A percentile compares a stretch with the other conserved stretches of the same genome.
Evolutionary conservation across 2,113 vertebrate genomes (phyloP).

Genomic region (Tautogolabrus adspersus): DNA sequence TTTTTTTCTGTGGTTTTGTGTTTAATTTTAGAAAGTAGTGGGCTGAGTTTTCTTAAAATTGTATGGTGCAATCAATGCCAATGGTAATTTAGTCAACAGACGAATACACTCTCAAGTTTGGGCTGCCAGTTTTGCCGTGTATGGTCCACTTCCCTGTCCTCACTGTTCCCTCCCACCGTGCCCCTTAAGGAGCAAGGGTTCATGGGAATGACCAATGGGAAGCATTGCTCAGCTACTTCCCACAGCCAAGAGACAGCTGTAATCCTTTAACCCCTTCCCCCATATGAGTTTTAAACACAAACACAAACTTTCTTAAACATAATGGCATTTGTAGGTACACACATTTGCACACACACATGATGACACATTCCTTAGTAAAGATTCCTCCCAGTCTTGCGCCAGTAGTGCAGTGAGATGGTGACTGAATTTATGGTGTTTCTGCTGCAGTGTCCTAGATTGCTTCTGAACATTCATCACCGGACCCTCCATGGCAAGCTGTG

Average conservation of each 20-base stretch:
- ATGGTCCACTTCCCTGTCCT: conserved; percentile 80
- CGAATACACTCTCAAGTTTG: conserved; percentile 24
- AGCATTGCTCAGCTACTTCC: conserved; percentile 93
- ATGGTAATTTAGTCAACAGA: conserved; percentile 27
- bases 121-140: conserved; percentile 78
- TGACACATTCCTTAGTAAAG: conserved; percentile 53
- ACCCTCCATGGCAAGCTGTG: conserved; percentile 77
- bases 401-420: conserved; percentile 63
- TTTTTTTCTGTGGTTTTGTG: conserved; percentile 9
- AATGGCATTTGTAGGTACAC: conserved; percentile 71
- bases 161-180: conserved; percentile 84
- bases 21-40: conserved; percentile 17
- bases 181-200: conserved; percentile 89
- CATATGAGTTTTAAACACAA: conserved; percentile 57
- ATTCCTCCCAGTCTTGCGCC: conserved; percentile 64
- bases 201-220: conserved; percentile 96
- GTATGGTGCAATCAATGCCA: not conserved
- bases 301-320: conserved; percentile 65
- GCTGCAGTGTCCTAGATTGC: conserved; percentile 85
- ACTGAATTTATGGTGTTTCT: conserved; percentile 88
- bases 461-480: conserved; percentile 85
- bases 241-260: conserved; percentile 95
- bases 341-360: conserved; percentile 35
- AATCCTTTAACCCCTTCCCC: conserved; percentile 89
- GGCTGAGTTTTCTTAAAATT: conserved; percentile 13